A percentile compares a stretch with the other conserved stretches of the same genome.
These are phyloP conservation scores for Pedicia rivosa DNA, from an alignment of 2,888 invertebrate species.

Conservation along the genomic window DNA sequence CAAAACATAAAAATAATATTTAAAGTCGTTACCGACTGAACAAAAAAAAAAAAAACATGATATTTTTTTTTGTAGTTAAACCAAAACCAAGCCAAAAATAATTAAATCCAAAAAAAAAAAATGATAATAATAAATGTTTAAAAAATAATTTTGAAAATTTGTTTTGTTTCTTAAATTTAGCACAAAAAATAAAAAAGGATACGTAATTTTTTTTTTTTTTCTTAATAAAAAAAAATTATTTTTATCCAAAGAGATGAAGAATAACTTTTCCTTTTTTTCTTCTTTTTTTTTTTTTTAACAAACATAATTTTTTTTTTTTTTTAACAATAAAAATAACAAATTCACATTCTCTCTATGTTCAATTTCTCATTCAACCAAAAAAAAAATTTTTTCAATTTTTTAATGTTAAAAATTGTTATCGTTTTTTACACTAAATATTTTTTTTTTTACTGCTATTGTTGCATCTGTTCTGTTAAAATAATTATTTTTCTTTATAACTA, in stretches of 20 bases:
- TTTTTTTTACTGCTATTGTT: no score
- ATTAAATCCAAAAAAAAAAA: slow-evolving; percentile 3
- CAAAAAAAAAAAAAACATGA: no score
- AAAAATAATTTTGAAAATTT: slow-evolving; percentile 2
- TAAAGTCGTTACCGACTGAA: slow-evolving; percentile 3
- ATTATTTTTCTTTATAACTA: no score
- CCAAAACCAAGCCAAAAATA: neutral
- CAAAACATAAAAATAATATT: no score
- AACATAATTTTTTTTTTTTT: slow-evolving; percentile 3
- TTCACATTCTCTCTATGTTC: no score
- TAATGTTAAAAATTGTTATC: no score
- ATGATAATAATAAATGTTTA: neutral
- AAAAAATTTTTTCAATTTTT: no score
- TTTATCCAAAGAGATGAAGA: neutral
- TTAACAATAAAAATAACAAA: neutral
- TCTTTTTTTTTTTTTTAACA: neutral
- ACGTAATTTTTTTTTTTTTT: neutral
- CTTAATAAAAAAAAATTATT: neutral
- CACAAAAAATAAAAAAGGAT: neutral
- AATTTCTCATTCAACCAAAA: no score
- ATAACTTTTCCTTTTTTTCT: slow-evolving; percentile 1
- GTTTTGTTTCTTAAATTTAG: neutral
- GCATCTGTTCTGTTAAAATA: no score
- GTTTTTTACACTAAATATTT: no score
- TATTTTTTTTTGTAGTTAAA: neutral